Conservation (phyloP, 2,113 vertebrate genomes). For the Sturnus vulgaris region DNA sequence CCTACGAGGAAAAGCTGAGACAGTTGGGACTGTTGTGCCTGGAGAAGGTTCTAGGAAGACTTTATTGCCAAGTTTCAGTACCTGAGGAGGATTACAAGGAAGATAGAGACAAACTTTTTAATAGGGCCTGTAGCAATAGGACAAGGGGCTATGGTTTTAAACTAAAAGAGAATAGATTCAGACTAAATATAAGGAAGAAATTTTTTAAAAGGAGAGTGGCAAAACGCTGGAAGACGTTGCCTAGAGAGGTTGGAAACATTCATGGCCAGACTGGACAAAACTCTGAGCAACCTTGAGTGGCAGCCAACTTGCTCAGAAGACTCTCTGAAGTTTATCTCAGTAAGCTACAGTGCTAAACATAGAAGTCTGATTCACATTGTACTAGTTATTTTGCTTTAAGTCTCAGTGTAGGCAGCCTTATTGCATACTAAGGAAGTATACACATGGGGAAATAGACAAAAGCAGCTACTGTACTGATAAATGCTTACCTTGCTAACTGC, state of each 20-base stretch:
- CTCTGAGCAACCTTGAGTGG: not conserved
- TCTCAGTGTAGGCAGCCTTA: not conserved
- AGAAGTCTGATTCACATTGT: not conserved
- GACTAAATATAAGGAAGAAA: not conserved
- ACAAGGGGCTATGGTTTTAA: not conserved
- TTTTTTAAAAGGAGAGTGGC: not conserved
- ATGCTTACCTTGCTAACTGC: not conserved
- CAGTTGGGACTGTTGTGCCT: not conserved
- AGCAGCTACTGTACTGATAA: not conserved
- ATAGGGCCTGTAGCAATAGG: not conserved
- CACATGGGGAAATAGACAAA: not conserved
- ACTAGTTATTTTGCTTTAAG: not conserved
- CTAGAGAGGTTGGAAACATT: not conserved
- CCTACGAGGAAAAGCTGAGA: not conserved
- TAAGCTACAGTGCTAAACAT: not conserved
- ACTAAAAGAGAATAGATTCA: not conserved
- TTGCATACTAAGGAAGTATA: not conserved
- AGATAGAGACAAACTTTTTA: not conserved
- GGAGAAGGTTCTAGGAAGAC: not conserved
- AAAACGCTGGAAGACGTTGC: not conserved
- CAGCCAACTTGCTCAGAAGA: not conserved
- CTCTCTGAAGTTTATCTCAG: not conserved
- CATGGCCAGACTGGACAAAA: not conserved
- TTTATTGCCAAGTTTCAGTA: not conserved
- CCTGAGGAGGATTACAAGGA: not conserved